Conservation (phyloP, 2,113 vertebrate genomes). For the Strix aluco region DNA sequence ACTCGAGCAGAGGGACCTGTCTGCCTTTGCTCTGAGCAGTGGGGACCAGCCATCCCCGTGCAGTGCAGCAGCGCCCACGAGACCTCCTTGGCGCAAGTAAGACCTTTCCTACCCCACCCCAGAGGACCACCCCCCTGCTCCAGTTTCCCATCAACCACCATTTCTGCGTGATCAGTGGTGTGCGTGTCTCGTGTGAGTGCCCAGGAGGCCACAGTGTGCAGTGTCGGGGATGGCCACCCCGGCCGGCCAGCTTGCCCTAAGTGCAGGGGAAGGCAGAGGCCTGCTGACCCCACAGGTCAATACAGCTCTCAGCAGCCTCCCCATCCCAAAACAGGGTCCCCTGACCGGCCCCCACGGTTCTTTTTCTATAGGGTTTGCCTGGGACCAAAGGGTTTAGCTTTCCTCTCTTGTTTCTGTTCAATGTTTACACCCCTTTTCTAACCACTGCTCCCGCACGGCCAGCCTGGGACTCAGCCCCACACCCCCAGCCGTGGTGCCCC, state of each 20-base stretch:
- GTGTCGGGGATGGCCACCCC: no score
- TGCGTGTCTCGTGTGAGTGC: no score
- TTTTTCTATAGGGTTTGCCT: constrained; percentile 40
- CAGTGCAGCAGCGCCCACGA: not conserved
- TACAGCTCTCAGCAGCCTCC: not conserved
- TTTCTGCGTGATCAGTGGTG: not conserved
- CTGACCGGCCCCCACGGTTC: not conserved
- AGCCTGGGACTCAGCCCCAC: not conserved
- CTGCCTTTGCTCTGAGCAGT: not conserved
- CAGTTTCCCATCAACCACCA: not conserved
- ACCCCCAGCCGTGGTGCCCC: not conserved
- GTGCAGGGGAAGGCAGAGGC: no score
- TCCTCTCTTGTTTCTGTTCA: constrained; percentile 58
- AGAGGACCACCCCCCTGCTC: no score
- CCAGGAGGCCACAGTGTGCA: no score
- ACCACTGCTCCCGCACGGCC: not conserved
- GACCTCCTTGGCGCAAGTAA: not conserved
- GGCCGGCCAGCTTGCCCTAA: no score
- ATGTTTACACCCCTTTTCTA: constrained; percentile 63
- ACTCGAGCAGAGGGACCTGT: not conserved
- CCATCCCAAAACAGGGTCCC: not conserved
- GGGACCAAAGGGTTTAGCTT: constrained; percentile 71
- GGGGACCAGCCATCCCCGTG: not conserved
- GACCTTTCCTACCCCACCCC: not conserved
- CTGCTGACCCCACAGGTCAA: not conserved